phyloP scores from a whole-genome alignment of 2,888 invertebrate genomes.

The Dexiosoma caninum region DNA sequence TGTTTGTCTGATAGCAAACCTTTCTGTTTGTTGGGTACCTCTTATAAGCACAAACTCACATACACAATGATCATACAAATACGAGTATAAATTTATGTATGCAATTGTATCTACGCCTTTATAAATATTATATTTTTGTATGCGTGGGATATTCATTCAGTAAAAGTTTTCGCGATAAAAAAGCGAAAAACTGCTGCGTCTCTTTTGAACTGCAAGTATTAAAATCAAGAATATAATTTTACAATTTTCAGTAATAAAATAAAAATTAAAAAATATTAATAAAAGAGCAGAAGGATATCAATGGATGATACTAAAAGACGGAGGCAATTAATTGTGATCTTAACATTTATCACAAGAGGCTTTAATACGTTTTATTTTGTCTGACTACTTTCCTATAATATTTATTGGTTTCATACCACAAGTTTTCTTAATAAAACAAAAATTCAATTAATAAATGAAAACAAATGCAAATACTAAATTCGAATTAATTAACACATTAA shows the following conservation, averaged over 20 bases:
- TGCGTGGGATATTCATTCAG: slow-evolving; percentile 21
- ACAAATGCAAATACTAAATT: not conserved
- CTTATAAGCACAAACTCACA: not conserved
- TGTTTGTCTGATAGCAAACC: too few species aligned
- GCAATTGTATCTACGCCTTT: not conserved
- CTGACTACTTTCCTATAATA: too few species aligned
- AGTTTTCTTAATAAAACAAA: not conserved
- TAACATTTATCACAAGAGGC: too few species aligned
- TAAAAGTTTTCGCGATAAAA: not conserved
- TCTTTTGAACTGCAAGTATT: not conserved
- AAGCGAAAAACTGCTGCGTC: slow-evolving; percentile 4
- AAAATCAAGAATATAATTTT: not conserved
- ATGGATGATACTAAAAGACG: too few species aligned
- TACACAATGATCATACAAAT: not conserved
- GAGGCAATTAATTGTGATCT: too few species aligned
- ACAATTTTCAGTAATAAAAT: slow-evolving; percentile 10
- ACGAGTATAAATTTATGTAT: not conserved
- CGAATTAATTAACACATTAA: not conserved
- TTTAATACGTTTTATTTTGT: too few species aligned
- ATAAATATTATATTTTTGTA: not conserved
- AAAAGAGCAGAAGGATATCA: too few species aligned
- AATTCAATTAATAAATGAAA: not conserved
- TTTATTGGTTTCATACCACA: too few species aligned
- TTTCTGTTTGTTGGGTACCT: too few species aligned
- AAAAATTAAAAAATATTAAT: slow-evolving; percentile 5